Evolutionary conservation across 2,888 invertebrate genomes (phyloP).

Genomic region (Malacosoma neustria): DNA sequence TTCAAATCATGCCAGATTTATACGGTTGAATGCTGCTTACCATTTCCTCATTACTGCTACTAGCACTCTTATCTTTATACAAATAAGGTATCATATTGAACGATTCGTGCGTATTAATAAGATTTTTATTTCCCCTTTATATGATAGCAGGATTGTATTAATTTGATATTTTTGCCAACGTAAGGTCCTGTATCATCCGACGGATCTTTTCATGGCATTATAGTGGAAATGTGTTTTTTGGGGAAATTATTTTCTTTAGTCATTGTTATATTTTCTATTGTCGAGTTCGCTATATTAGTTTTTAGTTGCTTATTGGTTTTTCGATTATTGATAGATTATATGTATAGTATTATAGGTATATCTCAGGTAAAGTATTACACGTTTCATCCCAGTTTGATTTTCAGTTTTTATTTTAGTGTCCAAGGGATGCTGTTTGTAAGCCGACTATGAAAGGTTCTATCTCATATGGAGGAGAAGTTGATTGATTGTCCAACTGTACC

Average conservation of each 20-base stretch:
- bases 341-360: too few relatives aligned
- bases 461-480: too few relatives aligned
- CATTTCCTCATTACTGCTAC: slow-evolving; percentile 2
- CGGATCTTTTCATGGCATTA: neutral
- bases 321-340: neutral
- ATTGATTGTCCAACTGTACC: too few relatives aligned
- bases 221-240: neutral
- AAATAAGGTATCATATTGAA: neutral
- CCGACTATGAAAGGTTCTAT: too few relatives aligned
- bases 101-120: neutral
- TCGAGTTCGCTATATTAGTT: neutral
- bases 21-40: slow-evolving; percentile 2
- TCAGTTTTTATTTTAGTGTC: too few relatives aligned
- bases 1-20: slow-evolving; percentile 8
- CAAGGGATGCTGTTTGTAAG: too few relatives aligned
- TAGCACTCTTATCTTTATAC: neutral
- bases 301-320: neutral
- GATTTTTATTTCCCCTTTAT: slow-evolving; percentile 9
- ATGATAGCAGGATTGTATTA: slow-evolving; percentile 21
- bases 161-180: slow-evolving; percentile 22
- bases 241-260: neutral
- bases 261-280: neutral
- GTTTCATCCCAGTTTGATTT: too few relatives aligned
- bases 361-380: too few relatives aligned
- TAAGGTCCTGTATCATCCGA: slow-evolving; percentile 2